Base-by-base conservation (phyloP, 2,888 invertebrate species). In the Ischnura elegans region DNA sequence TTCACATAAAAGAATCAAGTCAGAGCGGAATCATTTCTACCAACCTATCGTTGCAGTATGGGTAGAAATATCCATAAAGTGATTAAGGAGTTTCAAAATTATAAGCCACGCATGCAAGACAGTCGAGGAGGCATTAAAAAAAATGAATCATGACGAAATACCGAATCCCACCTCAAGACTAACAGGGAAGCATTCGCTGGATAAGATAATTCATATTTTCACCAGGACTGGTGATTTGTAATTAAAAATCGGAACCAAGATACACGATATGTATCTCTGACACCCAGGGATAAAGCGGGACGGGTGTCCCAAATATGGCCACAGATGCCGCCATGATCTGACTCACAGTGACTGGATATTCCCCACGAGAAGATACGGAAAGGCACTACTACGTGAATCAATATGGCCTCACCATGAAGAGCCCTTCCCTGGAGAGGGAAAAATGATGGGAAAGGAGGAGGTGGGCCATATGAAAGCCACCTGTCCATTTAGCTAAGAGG, bases 281-380 rank as follows among this genome's bases (percentile, higher is more conserved):
- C 29, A 36, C 29, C 36, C 76, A 0, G 36, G n/a, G n/a, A 76
- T 36, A 36, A 36, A 76, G 0, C 76, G 36, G 13, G 25, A 76
- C 36, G 29, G 29, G 8, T 2, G 36, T 36, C 13, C 36, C 36
- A 76, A 13, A 76, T 29, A 76, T 76, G 76, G 76, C 76, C 76
- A 76, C 76, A 36, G 36, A 76, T 10, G 29, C 36, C 13, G 76
- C 36, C 76, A 10, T 76, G 76, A 76, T 36, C 36, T 36, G 36
- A 76, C 29, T 36, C 10, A 16, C 4, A 29, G 25, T 10, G 36
- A 13, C 76, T 76, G 76, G 29, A 36, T 76, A 36, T 36, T 10
- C 76, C n/a, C 76, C 76, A 76, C 29, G 76, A 76, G 76, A 76
- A 25, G 76, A 76, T 29, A 76, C 76, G 13, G 36, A 76, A 76